phyloP scores from a whole-genome alignment of 2,888 invertebrate species.

The Caenorhabditis panamensis region DNA sequence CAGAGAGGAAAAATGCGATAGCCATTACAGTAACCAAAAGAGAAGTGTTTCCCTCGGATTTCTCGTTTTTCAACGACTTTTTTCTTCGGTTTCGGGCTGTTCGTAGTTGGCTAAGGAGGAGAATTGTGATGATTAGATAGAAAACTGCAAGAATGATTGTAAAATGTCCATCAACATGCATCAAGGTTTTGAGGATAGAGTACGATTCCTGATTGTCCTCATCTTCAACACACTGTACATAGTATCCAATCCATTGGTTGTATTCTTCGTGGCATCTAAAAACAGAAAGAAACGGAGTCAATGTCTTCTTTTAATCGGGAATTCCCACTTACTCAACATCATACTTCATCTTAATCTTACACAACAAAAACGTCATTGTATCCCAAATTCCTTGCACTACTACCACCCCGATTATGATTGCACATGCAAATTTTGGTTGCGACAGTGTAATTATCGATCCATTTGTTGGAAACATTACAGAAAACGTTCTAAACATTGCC shows the following conservation, averaged over 20 bases:
- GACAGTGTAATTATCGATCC: neutral
- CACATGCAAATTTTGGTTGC: neutral
- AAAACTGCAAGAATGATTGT: neutral
- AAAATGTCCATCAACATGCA: neutral
- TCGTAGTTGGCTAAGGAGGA: neutral
- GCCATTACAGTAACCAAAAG: slow-evolving; percentile 9
- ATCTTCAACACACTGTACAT: neutral
- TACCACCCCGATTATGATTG: neutral
- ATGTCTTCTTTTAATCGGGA: too few relatives aligned
- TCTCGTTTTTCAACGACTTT: neutral
- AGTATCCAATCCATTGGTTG: too few relatives aligned
- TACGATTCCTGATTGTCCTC: neutral
- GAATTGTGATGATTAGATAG: neutral
- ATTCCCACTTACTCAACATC: too few relatives aligned
- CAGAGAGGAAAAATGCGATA: slow-evolving; percentile 4
- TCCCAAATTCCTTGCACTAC: neutral
- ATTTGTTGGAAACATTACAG: neutral
- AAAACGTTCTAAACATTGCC: neutral
- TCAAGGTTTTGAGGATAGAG: neutral
- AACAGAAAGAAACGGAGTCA: too few relatives aligned
- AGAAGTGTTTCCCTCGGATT: neutral
- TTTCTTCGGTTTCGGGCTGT: neutral
- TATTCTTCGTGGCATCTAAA: too few relatives aligned
- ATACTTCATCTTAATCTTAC: too few relatives aligned
- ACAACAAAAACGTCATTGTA: neutral